Base-by-base conservation (phyloP, 2,113 vertebrate genomes). In the Malurus melanocephalus region DNA sequence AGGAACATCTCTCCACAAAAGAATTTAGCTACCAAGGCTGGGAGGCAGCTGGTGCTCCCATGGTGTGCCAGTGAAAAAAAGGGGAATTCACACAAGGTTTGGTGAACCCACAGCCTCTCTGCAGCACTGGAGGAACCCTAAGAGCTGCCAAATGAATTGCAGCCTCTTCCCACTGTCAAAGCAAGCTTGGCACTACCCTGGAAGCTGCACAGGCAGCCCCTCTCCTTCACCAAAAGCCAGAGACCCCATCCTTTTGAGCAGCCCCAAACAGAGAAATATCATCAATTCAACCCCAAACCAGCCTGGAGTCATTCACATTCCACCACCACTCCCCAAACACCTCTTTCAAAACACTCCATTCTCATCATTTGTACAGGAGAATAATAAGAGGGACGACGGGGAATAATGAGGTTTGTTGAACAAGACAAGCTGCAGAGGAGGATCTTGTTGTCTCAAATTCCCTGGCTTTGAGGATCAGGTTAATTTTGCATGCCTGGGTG, bases 401-500 rank as follows among this genome's bases (percentile, higher is more conserved):
- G 38, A 90, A 60, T 13, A 80, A 56, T 0, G 4, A 86, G 43
- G 66, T 76, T 80, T 95, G 62, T 66, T 23, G 43, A 95, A 92
- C 88, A 93, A 90, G 11, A 18, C 57, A 35, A 64, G 74, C 66
- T 69, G 90, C 73, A 76, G 67, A 85, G 64, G 80, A 89, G 93
- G 92, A 62, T 8, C 81, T 64, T 91, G 40, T 83, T 90, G 79
- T 92, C 92, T 94, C 52, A 68, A 71, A 78, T 88, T 80, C 77
- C 69, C 89, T 52, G 64, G 73, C 52, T 95, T 84, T 90, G 89
- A 81, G 7, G 93, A 79, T 87, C 30, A 91, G 94, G 96, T 94
- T 95, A 82, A 97, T 97, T 97, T 88, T 69, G 78, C 95, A 96
- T 74, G 95, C 94, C 93, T 92, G 94, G 87, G 59, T 96, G 96